Percentiles rank a stretch among this genome's conserved stretches.
Evolutionary conservation across 1,140 invertebrate genomes (phyloP).

Genomic region (Camponotus pennsylvanicus): DNA sequence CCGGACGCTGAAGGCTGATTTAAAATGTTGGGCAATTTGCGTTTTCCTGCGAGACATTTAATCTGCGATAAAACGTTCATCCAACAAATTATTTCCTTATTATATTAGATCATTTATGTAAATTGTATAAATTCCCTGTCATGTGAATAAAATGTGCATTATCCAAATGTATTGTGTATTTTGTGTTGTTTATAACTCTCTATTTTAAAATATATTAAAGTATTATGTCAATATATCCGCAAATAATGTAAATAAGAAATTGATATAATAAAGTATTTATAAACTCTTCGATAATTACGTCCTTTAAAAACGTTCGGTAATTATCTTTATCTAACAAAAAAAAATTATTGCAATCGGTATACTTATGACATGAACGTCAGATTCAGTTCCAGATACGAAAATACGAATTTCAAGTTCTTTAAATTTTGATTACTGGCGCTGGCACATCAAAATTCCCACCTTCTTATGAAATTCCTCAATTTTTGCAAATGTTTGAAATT

Average conservation of each 20-base stretch:
- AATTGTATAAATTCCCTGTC: background rate
- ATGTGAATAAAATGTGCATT: background rate
- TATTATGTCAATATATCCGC: too few relatives aligned
- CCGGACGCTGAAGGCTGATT: constrained; percentile 77
- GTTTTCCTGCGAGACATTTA: constrained; percentile 8
- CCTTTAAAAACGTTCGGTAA: background rate
- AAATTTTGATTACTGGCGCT: constrained; percentile 14
- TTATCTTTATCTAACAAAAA: background rate
- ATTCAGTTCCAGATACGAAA: background rate
- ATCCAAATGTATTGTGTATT: background rate
- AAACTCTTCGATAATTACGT: background rate
- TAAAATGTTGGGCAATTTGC: constrained; percentile 75
- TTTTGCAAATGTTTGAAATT: constrained; percentile 12
- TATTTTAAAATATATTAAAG: too few relatives aligned
- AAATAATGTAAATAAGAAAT: background rate
- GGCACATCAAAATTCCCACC: constrained; percentile 22
- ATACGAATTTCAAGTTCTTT: background rate
- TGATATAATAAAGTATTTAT: background rate
- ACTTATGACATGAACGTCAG: background rate
- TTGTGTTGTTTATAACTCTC: too few relatives aligned
- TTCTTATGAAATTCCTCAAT: constrained; percentile 15
- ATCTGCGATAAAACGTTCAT: background rate
- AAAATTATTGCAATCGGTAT: background rate
- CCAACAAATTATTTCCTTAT: background rate
- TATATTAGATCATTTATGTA: constrained; percentile 23